These are phyloP conservation scores for Drosophila nannoptera DNA, from an alignment of 1,140 invertebrate genomes.

Conservation along the genomic window DNA sequence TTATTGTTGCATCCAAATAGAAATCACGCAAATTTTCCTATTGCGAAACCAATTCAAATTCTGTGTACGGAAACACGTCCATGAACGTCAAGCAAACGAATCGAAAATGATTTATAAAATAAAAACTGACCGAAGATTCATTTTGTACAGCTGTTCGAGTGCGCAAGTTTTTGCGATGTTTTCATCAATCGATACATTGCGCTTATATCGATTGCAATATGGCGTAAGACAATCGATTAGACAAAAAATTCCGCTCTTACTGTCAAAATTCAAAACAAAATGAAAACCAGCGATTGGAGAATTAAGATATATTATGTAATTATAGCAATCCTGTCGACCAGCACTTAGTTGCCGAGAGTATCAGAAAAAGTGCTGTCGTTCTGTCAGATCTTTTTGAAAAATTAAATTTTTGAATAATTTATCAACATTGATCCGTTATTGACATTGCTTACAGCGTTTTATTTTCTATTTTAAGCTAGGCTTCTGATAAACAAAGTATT, in stretches of 20 bases:
- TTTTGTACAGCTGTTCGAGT: constrained; percentile 29
- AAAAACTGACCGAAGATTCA: constrained; percentile 45
- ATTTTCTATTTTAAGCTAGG: not conserved
- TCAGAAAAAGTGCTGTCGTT: not conserved
- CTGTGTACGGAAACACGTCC: constrained; percentile 61
- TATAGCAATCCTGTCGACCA: not conserved
- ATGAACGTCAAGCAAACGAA: constrained; percentile 70
- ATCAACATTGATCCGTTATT: not conserved
- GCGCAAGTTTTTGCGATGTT: not conserved
- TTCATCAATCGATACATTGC: not conserved
- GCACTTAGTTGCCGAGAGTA: not conserved
- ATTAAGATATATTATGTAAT: not conserved
- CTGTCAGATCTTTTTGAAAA: constrained; percentile 4
- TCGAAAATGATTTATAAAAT: constrained; percentile 70
- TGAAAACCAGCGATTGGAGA: not conserved
- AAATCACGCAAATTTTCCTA: constrained; percentile 72
- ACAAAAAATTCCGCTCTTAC: not conserved
- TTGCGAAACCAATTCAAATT: constrained; percentile 68
- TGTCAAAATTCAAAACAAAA: not conserved
- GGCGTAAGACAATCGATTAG: not conserved
- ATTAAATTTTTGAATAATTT: not conserved
- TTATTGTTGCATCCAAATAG: constrained; percentile 63
- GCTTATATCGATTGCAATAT: not conserved
- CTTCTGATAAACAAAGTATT: not conserved
- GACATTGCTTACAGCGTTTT: not conserved